These are phyloP conservation scores for Phoxinus phoxinus DNA, from an alignment of 2,113 vertebrate species.

Conservation along the genomic window DNA sequence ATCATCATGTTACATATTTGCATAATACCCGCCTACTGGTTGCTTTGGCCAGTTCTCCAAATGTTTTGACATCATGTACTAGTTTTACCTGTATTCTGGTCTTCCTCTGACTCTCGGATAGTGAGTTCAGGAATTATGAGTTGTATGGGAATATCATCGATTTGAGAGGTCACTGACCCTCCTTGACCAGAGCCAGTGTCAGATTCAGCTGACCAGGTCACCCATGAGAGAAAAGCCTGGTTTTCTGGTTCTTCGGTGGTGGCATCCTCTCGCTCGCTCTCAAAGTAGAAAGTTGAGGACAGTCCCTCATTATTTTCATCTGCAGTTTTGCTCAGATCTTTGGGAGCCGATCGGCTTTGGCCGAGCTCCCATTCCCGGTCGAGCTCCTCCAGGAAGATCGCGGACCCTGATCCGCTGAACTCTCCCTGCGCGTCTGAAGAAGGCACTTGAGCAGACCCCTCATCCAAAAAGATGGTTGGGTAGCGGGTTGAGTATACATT, in stretches of 20 bases:
- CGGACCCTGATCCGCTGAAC: conserved; percentile 80
- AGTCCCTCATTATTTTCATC: conserved; percentile 3
- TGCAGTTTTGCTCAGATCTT: not conserved
- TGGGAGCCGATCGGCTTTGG: conserved; percentile 41
- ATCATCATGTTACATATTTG: too few relatives aligned
- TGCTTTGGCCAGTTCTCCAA: not conserved
- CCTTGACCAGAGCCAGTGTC: conserved; percentile 58
- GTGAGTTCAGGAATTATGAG: conserved; percentile 23
- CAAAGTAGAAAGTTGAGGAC: conserved; percentile 30
- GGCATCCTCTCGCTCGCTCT: conserved; percentile 19
- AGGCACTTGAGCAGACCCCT: conserved; percentile 65
- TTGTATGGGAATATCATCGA: conserved; percentile 22
- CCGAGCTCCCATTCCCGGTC: conserved; percentile 68
- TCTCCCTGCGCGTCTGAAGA: conserved; percentile 69
- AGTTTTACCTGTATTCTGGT: conserved; percentile 41
- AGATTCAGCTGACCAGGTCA: conserved; percentile 43
- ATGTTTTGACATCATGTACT: not conserved
- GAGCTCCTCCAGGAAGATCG: conserved; percentile 72
- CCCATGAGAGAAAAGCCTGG: not conserved
- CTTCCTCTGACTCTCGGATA: conserved; percentile 26
- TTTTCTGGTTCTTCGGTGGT: not conserved
- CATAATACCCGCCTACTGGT: too few relatives aligned
- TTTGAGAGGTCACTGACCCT: conserved; percentile 9
- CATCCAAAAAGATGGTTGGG: conserved; percentile 67
- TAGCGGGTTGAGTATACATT: conserved; percentile 69